Conservation (phyloP, 2,113 vertebrate genomes). For the Proterorhinus semilunaris region DNA sequence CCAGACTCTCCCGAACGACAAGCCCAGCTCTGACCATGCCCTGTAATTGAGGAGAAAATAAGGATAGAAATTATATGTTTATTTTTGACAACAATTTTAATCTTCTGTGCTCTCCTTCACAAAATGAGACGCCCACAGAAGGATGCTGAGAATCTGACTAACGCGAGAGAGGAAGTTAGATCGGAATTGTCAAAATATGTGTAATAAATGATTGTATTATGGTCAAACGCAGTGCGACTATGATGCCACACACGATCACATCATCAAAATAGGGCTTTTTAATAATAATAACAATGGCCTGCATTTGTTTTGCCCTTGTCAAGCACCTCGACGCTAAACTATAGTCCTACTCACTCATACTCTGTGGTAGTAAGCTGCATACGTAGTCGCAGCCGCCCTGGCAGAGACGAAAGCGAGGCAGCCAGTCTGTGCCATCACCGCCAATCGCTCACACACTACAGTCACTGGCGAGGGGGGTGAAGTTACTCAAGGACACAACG, state of each 20-base stretch:
- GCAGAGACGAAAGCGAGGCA: no score
- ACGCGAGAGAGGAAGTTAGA: conserved; percentile 56
- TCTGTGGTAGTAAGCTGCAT: no score
- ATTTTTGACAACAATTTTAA: conserved; percentile 87
- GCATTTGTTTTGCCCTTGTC: no score
- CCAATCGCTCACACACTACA: no score
- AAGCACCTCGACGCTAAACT: no score
- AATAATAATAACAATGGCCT: background rate
- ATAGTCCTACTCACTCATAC: no score
- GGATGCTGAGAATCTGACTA: conserved; percentile 69
- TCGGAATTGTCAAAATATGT: conserved; percentile 43
- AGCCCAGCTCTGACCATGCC: conserved; percentile 79
- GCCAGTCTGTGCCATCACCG: no score
- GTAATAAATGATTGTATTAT: background rate
- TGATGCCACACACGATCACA: background rate
- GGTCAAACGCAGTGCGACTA: background rate
- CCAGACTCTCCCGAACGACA: conserved; percentile 80
- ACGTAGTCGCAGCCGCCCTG: no score
- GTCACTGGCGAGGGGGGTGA: no score
- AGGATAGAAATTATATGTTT: conserved; percentile 86
- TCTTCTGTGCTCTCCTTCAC: conserved; percentile 81
- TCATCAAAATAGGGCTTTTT: no score
- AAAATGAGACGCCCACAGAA: conserved; percentile 78
- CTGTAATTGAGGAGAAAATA: conserved; percentile 87
- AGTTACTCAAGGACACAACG: no score